These are phyloP conservation scores for Caranx ignobilis DNA, from an alignment of 2,113 vertebrate species.

Conservation along the genomic window DNA sequence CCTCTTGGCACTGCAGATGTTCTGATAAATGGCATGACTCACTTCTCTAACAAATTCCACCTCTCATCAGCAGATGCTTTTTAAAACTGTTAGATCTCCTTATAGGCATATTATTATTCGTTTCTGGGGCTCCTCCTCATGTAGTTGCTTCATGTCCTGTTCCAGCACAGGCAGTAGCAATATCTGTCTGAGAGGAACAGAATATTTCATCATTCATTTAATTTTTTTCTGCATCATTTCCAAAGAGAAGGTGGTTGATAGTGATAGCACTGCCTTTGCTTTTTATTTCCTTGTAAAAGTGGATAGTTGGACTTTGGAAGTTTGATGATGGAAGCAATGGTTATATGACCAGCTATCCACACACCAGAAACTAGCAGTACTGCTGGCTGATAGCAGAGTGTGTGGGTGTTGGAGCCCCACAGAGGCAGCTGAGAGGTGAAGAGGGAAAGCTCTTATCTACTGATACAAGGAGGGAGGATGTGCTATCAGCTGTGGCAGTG, in stretches of 20 bases:
- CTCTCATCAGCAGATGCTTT: neutral
- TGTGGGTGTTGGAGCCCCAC: conserved; percentile 31
- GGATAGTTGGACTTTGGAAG: conserved; percentile 13
- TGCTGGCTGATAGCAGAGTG: conserved; percentile 5
- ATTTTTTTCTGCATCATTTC: neutral
- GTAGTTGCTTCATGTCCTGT: neutral
- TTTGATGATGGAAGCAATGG: neutral
- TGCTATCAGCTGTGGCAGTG: conserved; percentile 54
- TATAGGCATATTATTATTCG: neutral
- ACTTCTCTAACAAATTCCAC: neutral
- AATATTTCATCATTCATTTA: neutral
- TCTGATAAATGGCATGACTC: neutral
- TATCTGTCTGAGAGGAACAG: neutral
- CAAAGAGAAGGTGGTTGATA: neutral
- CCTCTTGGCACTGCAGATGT: neutral
- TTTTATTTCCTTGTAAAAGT: conserved; percentile 9
- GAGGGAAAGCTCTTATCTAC: conserved; percentile 70
- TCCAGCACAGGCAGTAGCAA: neutral
- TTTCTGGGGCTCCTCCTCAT: neutral
- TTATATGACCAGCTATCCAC: conserved; percentile 1
- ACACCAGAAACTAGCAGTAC: neutral
- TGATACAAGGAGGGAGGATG: conserved; percentile 22
- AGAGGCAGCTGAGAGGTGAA: conserved; percentile 27
- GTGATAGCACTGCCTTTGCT: neutral
- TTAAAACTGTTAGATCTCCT: neutral